Base-by-base conservation (phyloP, 1,140 invertebrate genomes). In the Drosophila murphyi region DNA sequence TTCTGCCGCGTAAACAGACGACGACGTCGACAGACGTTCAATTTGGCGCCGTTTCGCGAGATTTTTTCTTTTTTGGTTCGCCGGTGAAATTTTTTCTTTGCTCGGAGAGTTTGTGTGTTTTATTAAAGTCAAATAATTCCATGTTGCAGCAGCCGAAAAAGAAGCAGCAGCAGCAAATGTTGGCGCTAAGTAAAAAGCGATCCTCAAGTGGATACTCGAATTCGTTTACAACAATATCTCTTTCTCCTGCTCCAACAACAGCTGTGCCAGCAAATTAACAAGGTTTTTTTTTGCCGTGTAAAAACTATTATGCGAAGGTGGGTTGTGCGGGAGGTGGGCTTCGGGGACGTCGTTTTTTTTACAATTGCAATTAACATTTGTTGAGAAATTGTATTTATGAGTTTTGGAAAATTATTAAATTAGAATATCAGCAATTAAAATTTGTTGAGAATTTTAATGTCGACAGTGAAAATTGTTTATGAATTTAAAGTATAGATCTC, bases 271-370 rank as follows among this genome's bases (percentile, higher is more conserved):
- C 47, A 69, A 80, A 64, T 54, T 74, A 50, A 61, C 82, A 71
- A 81, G 61, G 82, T 85, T 85, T 81, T 82, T 63, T 65, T 20
- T 0, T n/a, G 20, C 20, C 20, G 35, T 63, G 55, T 50, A 73
- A 88, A 70, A 86, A 82, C 76, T 86, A 85, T 85, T 85, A 86
- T 86, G 82, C 83, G 76, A 64, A 86, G 83, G 82, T 86, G 57
- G 47, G 57, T 59, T 55, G 32, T 55, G n/a, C 3, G 47, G 50
- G 76, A 67, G 73, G 54, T 32, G 32, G 8, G 8, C 56, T 28
- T 12, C 20, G 20, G 20, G 20, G 20, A 20, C 20, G 20, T 20
- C 1, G 20, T 20, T 20, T n/a, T 20, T 20, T 20, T 20, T 20
- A 20, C 20, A 12, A 12, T 12, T 12, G 20, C 20, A 20, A 20